These are phyloP conservation scores for Seriola aureovittata DNA, from an alignment of 2,113 vertebrate genomes.

Conservation along the genomic window DNA sequence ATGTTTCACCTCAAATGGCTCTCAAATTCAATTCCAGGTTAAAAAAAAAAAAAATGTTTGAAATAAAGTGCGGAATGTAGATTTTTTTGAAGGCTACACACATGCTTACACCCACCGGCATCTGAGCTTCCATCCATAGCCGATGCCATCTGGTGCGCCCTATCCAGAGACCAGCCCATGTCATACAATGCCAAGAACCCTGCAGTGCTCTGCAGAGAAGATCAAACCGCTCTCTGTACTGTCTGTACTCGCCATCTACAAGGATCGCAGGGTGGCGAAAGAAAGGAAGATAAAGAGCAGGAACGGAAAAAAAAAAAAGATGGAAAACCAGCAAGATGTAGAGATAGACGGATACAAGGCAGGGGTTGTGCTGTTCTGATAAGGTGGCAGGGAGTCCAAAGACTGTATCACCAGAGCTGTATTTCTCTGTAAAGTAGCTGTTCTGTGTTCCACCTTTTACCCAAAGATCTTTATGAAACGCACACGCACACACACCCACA, in stretches of 20 bases:
- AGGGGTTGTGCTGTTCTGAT: constrained; percentile 14
- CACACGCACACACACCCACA: not conserved
- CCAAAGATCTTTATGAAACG: constrained; percentile 21
- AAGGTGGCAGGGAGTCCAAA: constrained; percentile 8
- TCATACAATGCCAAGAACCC: constrained; percentile 54
- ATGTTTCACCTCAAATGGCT: not conserved
- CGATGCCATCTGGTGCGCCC: constrained; percentile 46
- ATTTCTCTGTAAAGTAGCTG: constrained; percentile 10
- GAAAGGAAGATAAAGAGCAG: constrained; percentile 16
- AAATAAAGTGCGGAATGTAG: constrained; percentile 16
- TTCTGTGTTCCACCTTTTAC: constrained; percentile 30
- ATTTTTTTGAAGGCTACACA: constrained; percentile 28
- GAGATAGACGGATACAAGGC: not conserved
- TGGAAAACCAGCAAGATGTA: not conserved
- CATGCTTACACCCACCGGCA: constrained; percentile 12
- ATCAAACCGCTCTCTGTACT: constrained; percentile 40
- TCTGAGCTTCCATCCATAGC: constrained; percentile 37
- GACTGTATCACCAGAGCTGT: not conserved
- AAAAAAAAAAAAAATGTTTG: constrained; percentile 10
- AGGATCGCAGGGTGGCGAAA: not conserved
- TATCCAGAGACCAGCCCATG: constrained; percentile 44
- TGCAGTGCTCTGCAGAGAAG: constrained; percentile 19
- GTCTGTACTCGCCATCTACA: constrained; percentile 24
- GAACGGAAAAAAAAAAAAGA: not conserved
- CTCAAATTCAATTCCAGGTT: not conserved